Percentiles rank a stretch among this genome's conserved stretches.
Conservation (phyloP, 1,140 invertebrate species). For the Saccostrea echinata region DNA sequence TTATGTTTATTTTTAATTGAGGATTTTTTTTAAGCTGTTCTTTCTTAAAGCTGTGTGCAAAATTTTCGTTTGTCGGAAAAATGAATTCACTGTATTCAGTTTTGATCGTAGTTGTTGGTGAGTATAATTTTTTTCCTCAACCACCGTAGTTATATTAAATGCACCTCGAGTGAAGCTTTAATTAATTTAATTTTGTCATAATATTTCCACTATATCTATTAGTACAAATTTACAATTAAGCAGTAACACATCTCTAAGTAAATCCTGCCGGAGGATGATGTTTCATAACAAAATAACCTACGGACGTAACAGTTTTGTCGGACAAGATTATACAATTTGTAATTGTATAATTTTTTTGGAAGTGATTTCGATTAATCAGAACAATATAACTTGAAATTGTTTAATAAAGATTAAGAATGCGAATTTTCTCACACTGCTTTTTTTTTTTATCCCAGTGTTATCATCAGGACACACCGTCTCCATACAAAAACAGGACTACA, state of each 20-base stretch:
- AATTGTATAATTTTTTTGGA: too few species aligned
- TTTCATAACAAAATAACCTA: background rate
- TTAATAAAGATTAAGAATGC: background rate
- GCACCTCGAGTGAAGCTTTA: too few species aligned
- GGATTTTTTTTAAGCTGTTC: background rate
- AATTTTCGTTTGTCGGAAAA: background rate
- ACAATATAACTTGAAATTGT: too few species aligned
- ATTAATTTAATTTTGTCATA: background rate
- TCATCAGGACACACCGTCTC: background rate
- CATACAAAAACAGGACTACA: conserved; percentile 41
- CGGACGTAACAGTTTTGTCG: background rate
- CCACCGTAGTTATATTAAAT: background rate
- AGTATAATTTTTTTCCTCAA: background rate
- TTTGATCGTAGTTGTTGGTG: background rate
- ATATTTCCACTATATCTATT: background rate
- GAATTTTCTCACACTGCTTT: background rate
- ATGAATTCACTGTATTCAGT: background rate
- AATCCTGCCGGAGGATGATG: background rate
- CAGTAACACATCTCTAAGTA: background rate
- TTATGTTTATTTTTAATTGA: background rate
- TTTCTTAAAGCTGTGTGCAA: background rate
- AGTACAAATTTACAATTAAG: background rate
- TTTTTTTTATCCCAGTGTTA: background rate
- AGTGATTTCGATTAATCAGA: too few species aligned
- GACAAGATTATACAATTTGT: too few species aligned